Evolutionary conservation across 2,113 vertebrate species (phyloP).

Genomic region (Dryoscopus gambensis): DNA sequence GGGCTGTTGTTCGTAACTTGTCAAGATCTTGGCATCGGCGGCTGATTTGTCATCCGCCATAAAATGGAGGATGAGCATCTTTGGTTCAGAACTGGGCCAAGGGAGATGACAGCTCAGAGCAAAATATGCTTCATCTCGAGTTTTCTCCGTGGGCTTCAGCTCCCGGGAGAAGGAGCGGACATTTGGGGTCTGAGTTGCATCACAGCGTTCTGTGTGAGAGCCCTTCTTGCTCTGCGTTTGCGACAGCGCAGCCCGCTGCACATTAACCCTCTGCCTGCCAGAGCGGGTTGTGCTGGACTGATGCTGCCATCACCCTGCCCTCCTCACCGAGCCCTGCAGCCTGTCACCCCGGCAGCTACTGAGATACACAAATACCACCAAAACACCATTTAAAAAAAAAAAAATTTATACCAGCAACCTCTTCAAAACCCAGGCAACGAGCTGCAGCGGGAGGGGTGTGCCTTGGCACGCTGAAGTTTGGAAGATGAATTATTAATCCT

Average conservation of each 20-base stretch:
- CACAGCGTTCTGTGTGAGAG: neutral
- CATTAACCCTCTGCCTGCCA: neutral
- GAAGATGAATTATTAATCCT: neutral
- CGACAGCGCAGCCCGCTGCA: neutral
- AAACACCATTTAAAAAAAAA: accelerated
- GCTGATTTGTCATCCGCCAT: constrained; percentile 44
- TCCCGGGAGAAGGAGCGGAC: neutral
- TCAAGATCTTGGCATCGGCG: constrained; percentile 37
- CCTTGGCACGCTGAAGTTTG: neutral
- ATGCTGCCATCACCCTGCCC: neutral
- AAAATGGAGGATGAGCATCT: constrained; percentile 57
- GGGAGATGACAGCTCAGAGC: constrained; percentile 17
- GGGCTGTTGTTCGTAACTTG: constrained; percentile 49
- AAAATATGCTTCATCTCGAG: neutral
- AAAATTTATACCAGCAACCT: neutral
- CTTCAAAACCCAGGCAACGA: neutral
- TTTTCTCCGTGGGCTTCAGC: neutral
- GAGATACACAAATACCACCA: neutral
- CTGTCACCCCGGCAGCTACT: accelerated
- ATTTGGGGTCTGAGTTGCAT: constrained; percentile 1
- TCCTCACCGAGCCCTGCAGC: neutral
- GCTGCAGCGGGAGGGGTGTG: neutral
- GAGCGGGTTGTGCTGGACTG: neutral
- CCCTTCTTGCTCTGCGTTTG: neutral
- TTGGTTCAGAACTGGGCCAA: constrained; percentile 44